These are phyloP conservation scores for Synanthedon myopaeformis DNA, from an alignment of 2,888 invertebrate genomes.

Conservation along the genomic window DNA sequence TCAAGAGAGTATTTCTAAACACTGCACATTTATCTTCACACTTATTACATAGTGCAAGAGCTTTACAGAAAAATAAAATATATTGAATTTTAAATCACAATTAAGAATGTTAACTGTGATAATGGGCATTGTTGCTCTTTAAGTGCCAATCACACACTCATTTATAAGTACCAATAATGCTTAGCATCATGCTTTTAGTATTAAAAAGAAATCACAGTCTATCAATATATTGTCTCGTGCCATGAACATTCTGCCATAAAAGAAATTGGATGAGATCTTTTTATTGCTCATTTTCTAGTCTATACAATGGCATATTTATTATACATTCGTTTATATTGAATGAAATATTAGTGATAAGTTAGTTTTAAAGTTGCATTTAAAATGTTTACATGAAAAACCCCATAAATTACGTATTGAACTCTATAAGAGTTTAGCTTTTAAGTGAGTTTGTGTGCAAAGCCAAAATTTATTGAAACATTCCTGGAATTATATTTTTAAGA, in stretches of 20 bases:
- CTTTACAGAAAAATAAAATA: background rate
- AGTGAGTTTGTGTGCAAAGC: constrained; percentile 14
- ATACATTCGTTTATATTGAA: too few relatives aligned
- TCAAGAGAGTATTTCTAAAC: too few relatives aligned
- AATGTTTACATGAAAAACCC: too few relatives aligned
- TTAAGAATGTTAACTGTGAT: constrained; percentile 39
- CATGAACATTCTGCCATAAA: constrained; percentile 48
- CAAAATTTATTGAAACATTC: constrained; percentile 41
- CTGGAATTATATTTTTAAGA: constrained; percentile 11
- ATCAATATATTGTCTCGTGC: constrained; percentile 23
- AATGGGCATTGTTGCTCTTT: constrained; percentile 31
- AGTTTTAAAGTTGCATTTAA: too few relatives aligned
- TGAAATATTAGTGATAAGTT: too few relatives aligned
- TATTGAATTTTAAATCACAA: background rate
- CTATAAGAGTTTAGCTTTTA: constrained; percentile 20
- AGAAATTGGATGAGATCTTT: constrained; percentile 40
- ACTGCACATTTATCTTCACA: background rate
- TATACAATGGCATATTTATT: constrained; percentile 8
- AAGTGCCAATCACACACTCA: constrained; percentile 25
- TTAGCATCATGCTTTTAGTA: background rate
- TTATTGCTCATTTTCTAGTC: constrained; percentile 69
- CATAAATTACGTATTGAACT: constrained; percentile 25
- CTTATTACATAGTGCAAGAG: background rate
- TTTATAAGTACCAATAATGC: background rate
- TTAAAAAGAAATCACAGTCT: constrained; percentile 6